Percentiles rank a stretch among this genome's conserved stretches.
Evolutionary conservation across 2,113 vertebrate species (phyloP).

Genomic region (Xiphorhynchus elegans): DNA sequence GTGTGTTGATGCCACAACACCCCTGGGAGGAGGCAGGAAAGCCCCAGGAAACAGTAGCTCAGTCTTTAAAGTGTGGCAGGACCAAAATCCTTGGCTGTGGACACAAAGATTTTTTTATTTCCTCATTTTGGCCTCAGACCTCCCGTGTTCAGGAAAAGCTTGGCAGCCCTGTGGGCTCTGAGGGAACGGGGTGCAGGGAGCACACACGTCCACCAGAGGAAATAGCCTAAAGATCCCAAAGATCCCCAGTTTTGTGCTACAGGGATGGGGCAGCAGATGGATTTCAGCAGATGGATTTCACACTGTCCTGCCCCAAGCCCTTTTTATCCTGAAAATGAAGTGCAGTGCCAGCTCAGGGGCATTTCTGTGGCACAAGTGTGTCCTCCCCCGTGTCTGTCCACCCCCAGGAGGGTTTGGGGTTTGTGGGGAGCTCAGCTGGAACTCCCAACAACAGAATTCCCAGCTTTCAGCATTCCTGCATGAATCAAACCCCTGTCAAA

Average conservation of each 20-base stretch:
- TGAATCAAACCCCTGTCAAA: not conserved
- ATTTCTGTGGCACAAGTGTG: not conserved
- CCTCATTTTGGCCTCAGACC: not conserved
- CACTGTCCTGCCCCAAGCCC: not conserved
- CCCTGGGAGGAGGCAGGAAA: not conserved
- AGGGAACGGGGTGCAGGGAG: not conserved
- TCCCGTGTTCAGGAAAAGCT: not conserved
- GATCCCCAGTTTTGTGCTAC: accelerated
- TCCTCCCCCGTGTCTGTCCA: not conserved
- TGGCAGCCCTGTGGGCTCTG: not conserved
- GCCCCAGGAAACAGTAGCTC: not conserved
- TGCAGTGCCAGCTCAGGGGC: not conserved
- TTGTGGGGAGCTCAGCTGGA: not conserved
- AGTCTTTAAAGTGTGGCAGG: not conserved
- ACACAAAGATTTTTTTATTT: not conserved
- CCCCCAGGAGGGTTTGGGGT: not conserved
- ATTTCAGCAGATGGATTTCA: not conserved
- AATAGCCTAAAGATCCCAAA: not conserved
- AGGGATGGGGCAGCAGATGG: not conserved
- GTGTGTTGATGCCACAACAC: not conserved
- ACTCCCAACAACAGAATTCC: not conserved
- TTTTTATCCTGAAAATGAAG: not conserved
- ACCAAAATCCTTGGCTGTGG: not conserved
- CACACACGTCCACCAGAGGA: not conserved
- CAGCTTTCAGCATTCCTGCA: not conserved